Conservation (phyloP, 53 echinoderm and acorn worm species). For the Mesocentrotus franciscanus region DNA sequence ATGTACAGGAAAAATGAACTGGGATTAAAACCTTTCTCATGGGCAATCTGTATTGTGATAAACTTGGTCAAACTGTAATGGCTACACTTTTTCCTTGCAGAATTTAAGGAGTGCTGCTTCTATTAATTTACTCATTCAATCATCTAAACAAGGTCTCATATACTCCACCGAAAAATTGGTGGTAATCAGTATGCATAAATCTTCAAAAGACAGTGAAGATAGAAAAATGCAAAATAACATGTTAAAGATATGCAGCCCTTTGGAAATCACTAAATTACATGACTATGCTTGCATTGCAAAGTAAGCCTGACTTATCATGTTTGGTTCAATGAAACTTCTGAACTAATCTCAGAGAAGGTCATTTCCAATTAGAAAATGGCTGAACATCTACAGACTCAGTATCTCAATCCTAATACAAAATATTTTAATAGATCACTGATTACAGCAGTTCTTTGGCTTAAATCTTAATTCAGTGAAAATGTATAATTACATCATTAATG, state of each 20-base stretch:
- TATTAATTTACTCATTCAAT: no score
- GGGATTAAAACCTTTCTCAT: no score
- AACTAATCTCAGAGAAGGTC: not conserved
- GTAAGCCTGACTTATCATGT: not conserved
- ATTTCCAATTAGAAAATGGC: not conserved
- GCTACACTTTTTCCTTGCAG: no score
- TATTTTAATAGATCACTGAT: not conserved
- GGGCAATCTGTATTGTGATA: no score
- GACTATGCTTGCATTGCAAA: not conserved
- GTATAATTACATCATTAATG: not conserved
- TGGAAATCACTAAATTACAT: not conserved
- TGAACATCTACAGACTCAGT: not conserved
- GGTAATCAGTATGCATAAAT: no score
- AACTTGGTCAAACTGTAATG: no score
- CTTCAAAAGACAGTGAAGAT: no score
- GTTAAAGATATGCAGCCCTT: not conserved
- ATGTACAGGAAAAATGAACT: no score
- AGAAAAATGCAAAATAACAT: not conserved
- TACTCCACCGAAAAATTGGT: no score
- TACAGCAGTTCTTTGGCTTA: not conserved
- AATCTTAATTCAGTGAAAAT: not conserved
- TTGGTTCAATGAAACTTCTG: not conserved
- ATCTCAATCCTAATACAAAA: not conserved
- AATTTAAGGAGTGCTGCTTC: no score
- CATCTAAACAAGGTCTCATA: no score